A percentile compares a stretch with the other conserved stretches of the same genome.
Evolutionary conservation across 2,888 invertebrate species (phyloP).

Genomic region (Morpho helenor): DNA sequence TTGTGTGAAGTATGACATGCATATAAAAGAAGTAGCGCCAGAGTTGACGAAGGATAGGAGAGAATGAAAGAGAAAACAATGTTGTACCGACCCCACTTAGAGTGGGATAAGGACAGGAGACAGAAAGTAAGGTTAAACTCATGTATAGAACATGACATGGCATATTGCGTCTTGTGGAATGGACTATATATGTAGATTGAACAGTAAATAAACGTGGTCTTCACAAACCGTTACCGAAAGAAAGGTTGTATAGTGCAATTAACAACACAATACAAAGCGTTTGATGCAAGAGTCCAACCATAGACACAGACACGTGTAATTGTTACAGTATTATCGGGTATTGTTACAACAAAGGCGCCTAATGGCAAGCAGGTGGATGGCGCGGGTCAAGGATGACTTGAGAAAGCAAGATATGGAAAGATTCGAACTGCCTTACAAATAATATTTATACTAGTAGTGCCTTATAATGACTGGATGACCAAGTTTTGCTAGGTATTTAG

Average conservation of each 20-base stretch:
- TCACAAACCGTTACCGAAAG: background rate
- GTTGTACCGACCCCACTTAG: too few species aligned
- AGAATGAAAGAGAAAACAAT: too few species aligned
- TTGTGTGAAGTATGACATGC: too few species aligned
- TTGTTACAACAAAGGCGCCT: constrained; percentile 15
- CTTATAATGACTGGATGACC: too few species aligned
- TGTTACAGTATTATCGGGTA: constrained; percentile 14
- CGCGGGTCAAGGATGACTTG: constrained; percentile 17
- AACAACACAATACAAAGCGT: constrained; percentile 5
- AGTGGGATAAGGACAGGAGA: too few species aligned
- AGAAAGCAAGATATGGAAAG: constrained; percentile 2
- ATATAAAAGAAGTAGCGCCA: too few species aligned
- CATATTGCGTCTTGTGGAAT: too few species aligned
- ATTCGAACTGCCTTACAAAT: background rate
- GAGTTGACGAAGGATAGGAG: too few species aligned
- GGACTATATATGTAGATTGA: background rate
- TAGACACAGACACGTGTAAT: constrained; percentile 6
- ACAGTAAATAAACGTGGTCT: background rate
- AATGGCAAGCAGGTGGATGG: constrained; percentile 11
- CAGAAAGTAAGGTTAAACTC: too few species aligned
- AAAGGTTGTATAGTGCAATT: constrained; percentile 4
- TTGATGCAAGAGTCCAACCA: background rate
- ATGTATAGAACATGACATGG: too few species aligned
- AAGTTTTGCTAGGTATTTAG: too few species aligned
- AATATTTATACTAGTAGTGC: background rate